Conservation (phyloP, 2,113 vertebrate species). For the Mugil cephalus region DNA sequence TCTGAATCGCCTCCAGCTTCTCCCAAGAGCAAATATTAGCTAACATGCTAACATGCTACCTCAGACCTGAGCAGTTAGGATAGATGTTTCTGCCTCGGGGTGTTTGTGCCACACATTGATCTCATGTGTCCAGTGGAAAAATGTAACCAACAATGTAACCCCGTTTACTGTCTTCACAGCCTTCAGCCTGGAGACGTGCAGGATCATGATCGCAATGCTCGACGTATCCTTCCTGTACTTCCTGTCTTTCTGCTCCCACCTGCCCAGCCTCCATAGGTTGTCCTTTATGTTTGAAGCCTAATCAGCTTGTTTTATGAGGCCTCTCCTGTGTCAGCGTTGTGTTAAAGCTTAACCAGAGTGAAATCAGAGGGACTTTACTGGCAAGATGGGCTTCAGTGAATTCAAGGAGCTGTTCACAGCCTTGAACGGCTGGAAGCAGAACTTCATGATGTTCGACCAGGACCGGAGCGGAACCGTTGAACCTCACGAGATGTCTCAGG, state of each 20-base stretch:
- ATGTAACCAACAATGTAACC: too few relatives aligned
- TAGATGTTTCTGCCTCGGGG: too few relatives aligned
- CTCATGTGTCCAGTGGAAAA: too few relatives aligned
- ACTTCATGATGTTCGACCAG: constrained; percentile 90
- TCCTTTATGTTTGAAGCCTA: too few relatives aligned
- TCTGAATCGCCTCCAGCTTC: too few relatives aligned
- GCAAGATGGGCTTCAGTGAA: constrained; percentile 94
- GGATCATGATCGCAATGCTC: constrained; percentile 92
- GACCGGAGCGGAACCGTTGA: constrained; percentile 91
- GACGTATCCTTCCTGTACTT: constrained; percentile 89
- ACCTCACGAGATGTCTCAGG: constrained; percentile 88
- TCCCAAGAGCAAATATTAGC: too few relatives aligned
- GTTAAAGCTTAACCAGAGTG: constrained; percentile 74
- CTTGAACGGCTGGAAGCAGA: constrained; percentile 92
- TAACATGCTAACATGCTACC: too few relatives aligned
- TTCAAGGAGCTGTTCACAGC: constrained; percentile 92
- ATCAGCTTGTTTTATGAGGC: too few relatives aligned
- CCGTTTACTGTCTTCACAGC: constrained; percentile 73
- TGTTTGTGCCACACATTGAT: too few relatives aligned
- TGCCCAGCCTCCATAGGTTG: too few relatives aligned
- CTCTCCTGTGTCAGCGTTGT: not conserved
- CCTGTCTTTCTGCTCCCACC: too few relatives aligned
- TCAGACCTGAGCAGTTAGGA: too few relatives aligned
- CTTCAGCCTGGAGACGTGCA: constrained; percentile 92
- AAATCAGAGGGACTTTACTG: constrained; percentile 87